Evolutionary conservation across 2,113 vertebrate genomes (phyloP).

Genomic region (Stegastes partitus): DNA sequence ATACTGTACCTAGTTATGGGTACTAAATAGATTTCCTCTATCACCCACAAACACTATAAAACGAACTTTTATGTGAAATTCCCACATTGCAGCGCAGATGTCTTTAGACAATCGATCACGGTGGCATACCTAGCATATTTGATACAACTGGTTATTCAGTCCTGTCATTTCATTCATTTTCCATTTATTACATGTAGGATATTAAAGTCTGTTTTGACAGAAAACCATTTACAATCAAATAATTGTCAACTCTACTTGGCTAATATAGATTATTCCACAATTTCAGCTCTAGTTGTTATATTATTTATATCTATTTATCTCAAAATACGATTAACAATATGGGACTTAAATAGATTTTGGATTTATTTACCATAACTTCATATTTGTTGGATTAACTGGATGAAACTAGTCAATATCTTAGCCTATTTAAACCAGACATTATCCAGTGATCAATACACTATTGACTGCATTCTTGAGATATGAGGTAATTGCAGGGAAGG

Average conservation of each 20-base stretch:
- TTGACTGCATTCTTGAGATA: slow-evolving; percentile 42
- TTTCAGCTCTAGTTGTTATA: neutral
- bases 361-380: slow-evolving; percentile 30
- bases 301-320: slow-evolving; percentile 1
- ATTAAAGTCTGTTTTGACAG: neutral
- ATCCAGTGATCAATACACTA: slow-evolving; percentile 46
- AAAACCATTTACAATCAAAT: neutral
- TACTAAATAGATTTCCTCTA: no score
- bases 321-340: slow-evolving; percentile 26
- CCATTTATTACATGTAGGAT: neutral
- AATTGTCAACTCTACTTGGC: neutral
- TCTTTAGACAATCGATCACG: no score
- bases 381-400: slow-evolving; percentile 50
- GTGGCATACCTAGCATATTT: no score
- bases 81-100: no score
- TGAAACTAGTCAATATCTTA: slow-evolving; percentile 58
- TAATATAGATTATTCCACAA: neutral
- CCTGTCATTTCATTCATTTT: no score
- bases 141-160: no score
- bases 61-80: no score
- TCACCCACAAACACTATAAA: no score
- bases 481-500: slow-evolving; percentile 28
- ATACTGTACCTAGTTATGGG: no score
- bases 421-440: slow-evolving; percentile 39
- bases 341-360: neutral